Base-by-base conservation (phyloP, 2,888 invertebrate genomes). In the Lasiommata megera region DNA sequence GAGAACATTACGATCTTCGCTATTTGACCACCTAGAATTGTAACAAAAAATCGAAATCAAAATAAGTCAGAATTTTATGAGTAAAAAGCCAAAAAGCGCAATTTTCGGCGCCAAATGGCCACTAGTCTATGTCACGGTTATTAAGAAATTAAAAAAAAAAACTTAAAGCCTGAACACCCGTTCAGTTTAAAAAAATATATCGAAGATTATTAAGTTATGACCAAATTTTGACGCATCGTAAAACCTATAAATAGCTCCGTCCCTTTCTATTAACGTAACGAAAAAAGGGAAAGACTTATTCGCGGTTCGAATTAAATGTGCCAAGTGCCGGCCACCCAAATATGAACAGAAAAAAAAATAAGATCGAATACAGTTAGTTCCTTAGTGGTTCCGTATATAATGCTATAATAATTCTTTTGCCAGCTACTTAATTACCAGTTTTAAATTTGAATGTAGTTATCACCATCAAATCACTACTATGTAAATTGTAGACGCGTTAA, bases 171-270 rank as follows among this genome's bases (percentile, higher is more conserved):
- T 64, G 63, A 70, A 68, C 70, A 72, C 70, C 70, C 72, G 69
- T 65, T 72, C 66, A 65, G 47, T 65, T 44, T 56, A 52, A 52
- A 66, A 70, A 69, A 77, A 70, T n/a, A n/a, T n/a, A 82, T 81
- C 77, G 74, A 77, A 76, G 63, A 71, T 76, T 74, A 84, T 84
- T 80, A 78, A 82, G 82, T 81, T 82, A 84, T 78, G 74, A 74
- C 71, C 56, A 53, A 57, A 62, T 73, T 70, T 65, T 71, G 54
- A 73, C 67, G 67, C 66, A 67, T 68, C 70, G 64, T 72, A 71
- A 69, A 58, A 57, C 34, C 58, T 51, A 64, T 65, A 61, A 58
- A 63, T 46, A 48, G 29, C 62, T 56, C 40, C 50, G 36, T 67
- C 66, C 43, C 34, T 51, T 44, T 65, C 57, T 61, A 34, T 40